Evolutionary conservation across 2,113 vertebrate genomes (phyloP), one percentile per base, ranked within the genome.

Genomic region (Hystrix brachyura): DNA sequence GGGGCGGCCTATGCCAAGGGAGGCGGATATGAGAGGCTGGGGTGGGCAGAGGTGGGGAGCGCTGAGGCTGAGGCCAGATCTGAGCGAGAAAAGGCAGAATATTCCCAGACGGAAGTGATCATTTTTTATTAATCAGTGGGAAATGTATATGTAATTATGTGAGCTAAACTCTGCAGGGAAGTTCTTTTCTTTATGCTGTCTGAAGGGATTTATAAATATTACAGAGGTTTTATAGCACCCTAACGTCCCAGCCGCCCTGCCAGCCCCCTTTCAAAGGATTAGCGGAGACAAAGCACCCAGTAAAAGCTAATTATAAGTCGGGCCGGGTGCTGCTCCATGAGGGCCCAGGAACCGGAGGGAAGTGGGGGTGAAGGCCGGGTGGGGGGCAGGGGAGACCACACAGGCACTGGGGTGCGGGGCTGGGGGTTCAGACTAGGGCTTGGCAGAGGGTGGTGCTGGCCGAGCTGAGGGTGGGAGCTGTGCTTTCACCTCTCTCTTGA

Each of bases 161-260:
- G 98, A 98, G 98, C 98, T 98, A 98, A 98, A 98, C 98, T 99
- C 98, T 97, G 97, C 98, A 96, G 98, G 98, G 98, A 98, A 98
- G 98, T 96, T 98, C 98, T 98, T 98, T 98, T 95, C 98, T 99
- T 98, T 98, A 98, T 98, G 98, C 98, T 98, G 98, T 99, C 99
- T 99, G 98, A 98, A 98, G 98, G 98, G 98, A 98, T 98, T 99
- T 99, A 99, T 99, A 98, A 99, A 99, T 99, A 98, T 98, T 98
- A 98, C 98, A 98, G 98, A 98, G 98, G 98, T 98, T 99, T 98
- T 98, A 98, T 96, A 91, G 98, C 98, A 97, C 98, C 98, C 97
- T 98, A 98, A 98, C 82, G 97, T 98, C 98, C 98, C 96, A 98
- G 98, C 98, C 97, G 97, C 98, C 98, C 98, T 98, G 98, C 98